phyloP scores from a whole-genome alignment of 2,888 invertebrate genomes.

The Xanthia icteritia region DNA sequence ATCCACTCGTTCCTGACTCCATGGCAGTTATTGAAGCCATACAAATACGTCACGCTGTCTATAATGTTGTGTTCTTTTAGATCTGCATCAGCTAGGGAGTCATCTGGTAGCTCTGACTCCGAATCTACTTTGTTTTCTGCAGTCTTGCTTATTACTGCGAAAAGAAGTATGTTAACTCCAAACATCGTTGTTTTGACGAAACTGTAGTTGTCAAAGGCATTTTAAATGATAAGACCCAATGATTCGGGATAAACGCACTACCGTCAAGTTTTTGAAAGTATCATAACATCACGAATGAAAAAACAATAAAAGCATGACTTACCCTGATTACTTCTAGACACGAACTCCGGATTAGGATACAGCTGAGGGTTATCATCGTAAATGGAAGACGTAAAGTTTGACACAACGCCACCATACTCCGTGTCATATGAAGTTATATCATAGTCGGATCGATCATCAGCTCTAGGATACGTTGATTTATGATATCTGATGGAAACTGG shows the following conservation, averaged over 20 bases:
- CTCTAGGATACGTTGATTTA: constrained; percentile 80
- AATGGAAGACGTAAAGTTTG: constrained; percentile 88
- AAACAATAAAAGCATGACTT: constrained; percentile 17
- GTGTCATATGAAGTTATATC: constrained; percentile 86
- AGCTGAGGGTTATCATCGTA: constrained; percentile 88
- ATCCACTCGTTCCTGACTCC: constrained; percentile 87
- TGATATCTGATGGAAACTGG: constrained; percentile 83
- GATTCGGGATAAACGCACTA: too few relatives aligned
- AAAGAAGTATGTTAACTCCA: neutral
- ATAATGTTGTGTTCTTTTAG: constrained; percentile 93
- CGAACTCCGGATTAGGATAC: constrained; percentile 87
- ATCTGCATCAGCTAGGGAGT: constrained; percentile 92
- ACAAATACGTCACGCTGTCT: constrained; percentile 93
- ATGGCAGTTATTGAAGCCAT: constrained; percentile 90
- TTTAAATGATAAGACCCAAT: too few relatives aligned
- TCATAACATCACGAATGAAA: too few relatives aligned
- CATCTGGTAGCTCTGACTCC: constrained; percentile 91
- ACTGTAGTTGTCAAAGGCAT: neutral
- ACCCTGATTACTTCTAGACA: constrained; percentile 84
- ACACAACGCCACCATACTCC: constrained; percentile 87
- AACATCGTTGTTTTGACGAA: too few relatives aligned
- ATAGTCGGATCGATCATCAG: constrained; percentile 83
- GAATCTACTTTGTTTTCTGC: constrained; percentile 82
- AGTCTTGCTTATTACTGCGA: constrained; percentile 74
- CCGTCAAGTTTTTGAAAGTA: too few relatives aligned